Evolutionary conservation across 2,113 vertebrate species (phyloP).

Genomic region (Anas platyrhynchos): DNA sequence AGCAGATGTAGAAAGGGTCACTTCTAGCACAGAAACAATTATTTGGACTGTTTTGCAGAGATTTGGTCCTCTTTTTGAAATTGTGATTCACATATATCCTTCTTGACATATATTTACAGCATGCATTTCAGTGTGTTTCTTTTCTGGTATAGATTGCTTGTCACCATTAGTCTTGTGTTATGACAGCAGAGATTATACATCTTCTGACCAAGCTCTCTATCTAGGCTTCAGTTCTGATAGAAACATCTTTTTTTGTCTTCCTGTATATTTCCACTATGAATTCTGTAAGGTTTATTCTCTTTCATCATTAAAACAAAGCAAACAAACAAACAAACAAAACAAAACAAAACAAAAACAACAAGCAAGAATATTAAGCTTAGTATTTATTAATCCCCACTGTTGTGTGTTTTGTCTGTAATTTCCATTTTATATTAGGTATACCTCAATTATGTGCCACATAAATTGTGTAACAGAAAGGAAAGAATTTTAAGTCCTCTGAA

Average conservation of each 20-base stretch:
- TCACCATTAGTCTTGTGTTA: constrained; percentile 48
- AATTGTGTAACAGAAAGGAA: neutral
- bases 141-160: constrained; percentile 51
- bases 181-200: constrained; percentile 58
- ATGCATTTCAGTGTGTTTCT: constrained; percentile 19
- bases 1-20: constrained; percentile 50
- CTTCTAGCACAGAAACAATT: constrained; percentile 45
- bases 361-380: neutral
- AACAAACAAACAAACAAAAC: no score
- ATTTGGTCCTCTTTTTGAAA: constrained; percentile 39
- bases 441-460: neutral
- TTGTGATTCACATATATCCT: neutral
- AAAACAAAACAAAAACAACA: neutral
- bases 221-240: constrained; percentile 17
- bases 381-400: neutral
- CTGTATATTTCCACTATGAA: neutral
- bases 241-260: constrained; percentile 3
- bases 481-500: neutral
- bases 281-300: neutral
- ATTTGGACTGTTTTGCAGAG: constrained; percentile 45
- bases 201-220: constrained; percentile 1
- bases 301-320: neutral
- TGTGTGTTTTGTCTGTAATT: neutral
- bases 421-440: neutral
- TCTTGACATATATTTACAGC: constrained; percentile 44